phyloP scores from a whole-genome alignment of 2,113 vertebrate genomes.

The Colistium nudipinnis region DNA sequence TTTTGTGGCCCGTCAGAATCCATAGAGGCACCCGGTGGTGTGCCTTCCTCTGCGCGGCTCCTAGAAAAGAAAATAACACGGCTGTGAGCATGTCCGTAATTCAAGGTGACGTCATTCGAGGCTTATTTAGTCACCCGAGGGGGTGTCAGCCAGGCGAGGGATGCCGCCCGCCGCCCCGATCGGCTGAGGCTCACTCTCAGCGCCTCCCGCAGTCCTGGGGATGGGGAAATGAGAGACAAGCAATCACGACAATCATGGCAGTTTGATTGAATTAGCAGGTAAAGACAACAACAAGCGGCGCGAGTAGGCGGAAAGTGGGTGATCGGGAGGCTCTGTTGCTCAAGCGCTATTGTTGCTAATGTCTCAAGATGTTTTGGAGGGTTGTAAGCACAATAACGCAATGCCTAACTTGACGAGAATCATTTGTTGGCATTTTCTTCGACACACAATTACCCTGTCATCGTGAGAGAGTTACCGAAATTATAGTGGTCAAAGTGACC shows the following conservation, averaged over 20 bases:
- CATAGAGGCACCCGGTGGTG: constrained; percentile 48
- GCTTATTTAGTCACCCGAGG: constrained; percentile 77
- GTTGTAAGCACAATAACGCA: too few relatives aligned
- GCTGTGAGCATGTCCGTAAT: constrained; percentile 78
- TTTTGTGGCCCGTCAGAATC: constrained; percentile 75
- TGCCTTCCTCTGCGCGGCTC: constrained; percentile 46
- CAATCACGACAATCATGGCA: constrained; percentile 77
- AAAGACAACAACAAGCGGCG: constrained; percentile 61
- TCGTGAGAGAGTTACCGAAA: neutral
- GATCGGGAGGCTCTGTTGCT: constrained; percentile 37
- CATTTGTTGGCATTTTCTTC: neutral
- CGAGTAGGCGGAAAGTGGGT: constrained; percentile 28
- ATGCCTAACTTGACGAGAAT: too few relatives aligned
- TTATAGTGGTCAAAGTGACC: neutral
- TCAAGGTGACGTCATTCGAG: constrained; percentile 79
- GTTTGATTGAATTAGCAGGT: constrained; percentile 71
- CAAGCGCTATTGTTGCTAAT: neutral
- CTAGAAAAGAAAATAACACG: constrained; percentile 70
- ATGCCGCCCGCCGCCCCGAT: constrained; percentile 67
- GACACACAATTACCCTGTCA: neutral
- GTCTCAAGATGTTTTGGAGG: too few relatives aligned
- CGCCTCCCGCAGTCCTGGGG: constrained; percentile 68
- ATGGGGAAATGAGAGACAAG: constrained; percentile 73
- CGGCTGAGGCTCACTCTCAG: constrained; percentile 69
- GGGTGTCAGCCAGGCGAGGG: constrained; percentile 54